These are phyloP conservation scores for Nothura maculosa DNA, from an alignment of 2,797 vertebrate genomes.

Conservation along the genomic window DNA sequence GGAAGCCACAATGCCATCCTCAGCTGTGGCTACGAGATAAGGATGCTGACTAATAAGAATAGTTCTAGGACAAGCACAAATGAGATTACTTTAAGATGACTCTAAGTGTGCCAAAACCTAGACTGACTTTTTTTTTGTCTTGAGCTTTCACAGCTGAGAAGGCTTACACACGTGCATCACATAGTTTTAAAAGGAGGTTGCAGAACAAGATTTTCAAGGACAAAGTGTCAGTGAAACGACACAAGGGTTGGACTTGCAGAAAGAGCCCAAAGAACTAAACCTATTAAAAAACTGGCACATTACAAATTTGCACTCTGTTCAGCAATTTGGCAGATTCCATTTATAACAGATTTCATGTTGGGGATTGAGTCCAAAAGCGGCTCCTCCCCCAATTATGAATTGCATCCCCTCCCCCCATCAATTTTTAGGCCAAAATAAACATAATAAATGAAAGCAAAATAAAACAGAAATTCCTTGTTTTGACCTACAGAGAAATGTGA, in stretches of 20 bases:
- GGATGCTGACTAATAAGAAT: slow-evolving; percentile 65
- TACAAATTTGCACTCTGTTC: slow-evolving; percentile 65
- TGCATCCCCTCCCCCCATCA: slow-evolving; percentile 14
- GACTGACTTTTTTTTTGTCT: slow-evolving; percentile 71
- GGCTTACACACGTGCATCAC: slow-evolving; percentile 42
- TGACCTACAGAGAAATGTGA: slow-evolving; percentile 17
- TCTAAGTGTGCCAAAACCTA: slow-evolving; percentile 71
- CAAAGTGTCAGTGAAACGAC: slow-evolving; percentile 70
- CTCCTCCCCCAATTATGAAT: slow-evolving; percentile 80
- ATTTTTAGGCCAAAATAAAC: not conserved
- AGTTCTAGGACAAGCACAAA: slow-evolving; percentile 72
- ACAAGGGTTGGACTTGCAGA: slow-evolving; percentile 63
- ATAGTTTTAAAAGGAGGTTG: slow-evolving; percentile 14
- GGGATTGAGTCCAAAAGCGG: slow-evolving; percentile 74
- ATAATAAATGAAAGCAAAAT: not conserved
- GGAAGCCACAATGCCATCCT: slow-evolving; percentile 68
- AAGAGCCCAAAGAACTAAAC: slow-evolving; percentile 74
- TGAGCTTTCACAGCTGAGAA: slow-evolving; percentile 49
- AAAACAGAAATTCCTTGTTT: slow-evolving; percentile 43
- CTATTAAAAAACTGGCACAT: slow-evolving; percentile 81
- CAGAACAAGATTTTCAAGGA: slow-evolving; percentile 71
- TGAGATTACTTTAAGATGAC: slow-evolving; percentile 72
- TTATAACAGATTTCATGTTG: slow-evolving; percentile 81
- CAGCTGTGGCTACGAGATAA: slow-evolving; percentile 76
- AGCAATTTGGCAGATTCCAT: slow-evolving; percentile 80